Percentiles rank a stretch among this genome's conserved stretches.
Evolutionary conservation across 2,797 vertebrate genomes (phyloP).

Genomic region (Neoniphon sammara): DNA sequence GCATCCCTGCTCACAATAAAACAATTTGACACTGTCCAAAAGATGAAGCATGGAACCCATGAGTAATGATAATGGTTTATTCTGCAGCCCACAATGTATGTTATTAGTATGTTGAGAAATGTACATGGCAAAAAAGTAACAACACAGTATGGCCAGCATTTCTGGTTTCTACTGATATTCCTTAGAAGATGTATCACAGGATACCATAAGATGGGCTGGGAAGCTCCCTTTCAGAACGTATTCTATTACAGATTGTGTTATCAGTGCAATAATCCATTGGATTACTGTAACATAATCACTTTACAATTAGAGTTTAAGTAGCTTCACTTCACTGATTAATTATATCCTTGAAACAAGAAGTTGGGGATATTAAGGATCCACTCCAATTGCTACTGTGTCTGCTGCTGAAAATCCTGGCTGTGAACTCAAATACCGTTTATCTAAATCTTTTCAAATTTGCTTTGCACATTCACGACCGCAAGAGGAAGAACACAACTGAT

Average conservation of each 20-base stretch:
- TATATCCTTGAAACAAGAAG: background rate
- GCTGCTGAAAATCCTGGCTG: too few species aligned
- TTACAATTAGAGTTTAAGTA: too few species aligned
- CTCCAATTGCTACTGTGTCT: too few species aligned
- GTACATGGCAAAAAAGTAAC: constrained; percentile 6
- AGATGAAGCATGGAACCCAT: constrained; percentile 29
- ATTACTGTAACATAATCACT: background rate
- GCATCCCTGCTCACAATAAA: background rate
- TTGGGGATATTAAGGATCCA: too few species aligned
- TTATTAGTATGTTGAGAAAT: constrained; percentile 10
- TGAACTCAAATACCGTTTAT: too few species aligned
- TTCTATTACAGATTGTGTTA: background rate
- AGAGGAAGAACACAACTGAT: too few species aligned
- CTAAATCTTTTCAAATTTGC: too few species aligned
- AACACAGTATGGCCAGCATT: background rate
- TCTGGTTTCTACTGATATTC: constrained; percentile 15
- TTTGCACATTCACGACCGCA: too few species aligned
- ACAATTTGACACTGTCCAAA: constrained; percentile 26
- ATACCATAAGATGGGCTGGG: constrained; percentile 1
- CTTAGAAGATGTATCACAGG: constrained; percentile 26
- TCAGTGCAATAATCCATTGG: background rate
- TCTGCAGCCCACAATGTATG: constrained; percentile 59
- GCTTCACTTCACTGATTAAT: background rate
- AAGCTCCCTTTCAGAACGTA: background rate
- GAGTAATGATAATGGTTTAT: constrained; percentile 58